Conservation (phyloP, 1,140 invertebrate genomes). For the Radopholus similis region DNA sequence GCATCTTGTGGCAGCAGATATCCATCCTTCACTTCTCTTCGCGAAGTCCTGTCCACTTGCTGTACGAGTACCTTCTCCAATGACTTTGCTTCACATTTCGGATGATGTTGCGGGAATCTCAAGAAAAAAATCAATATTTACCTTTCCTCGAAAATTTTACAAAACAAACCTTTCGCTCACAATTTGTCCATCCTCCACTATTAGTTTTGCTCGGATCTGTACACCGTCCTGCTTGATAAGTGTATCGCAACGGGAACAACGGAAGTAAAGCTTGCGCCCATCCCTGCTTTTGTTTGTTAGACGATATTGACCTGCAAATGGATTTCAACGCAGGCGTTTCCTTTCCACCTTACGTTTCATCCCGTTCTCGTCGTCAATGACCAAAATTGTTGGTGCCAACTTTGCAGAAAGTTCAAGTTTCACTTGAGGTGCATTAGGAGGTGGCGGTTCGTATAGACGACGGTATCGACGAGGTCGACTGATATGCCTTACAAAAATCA, state of each 20-base stretch:
- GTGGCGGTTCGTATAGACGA: constrained; percentile 16
- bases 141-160: not conserved
- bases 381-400: constrained; percentile 40
- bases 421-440: constrained; percentile 14
- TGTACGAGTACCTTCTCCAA: constrained; percentile 40
- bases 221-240: constrained; percentile 39
- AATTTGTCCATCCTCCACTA: constrained; percentile 31
- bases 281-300: constrained; percentile 39
- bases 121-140: not conserved
- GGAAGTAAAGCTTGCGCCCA: constrained; percentile 45
- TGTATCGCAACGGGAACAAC: constrained; percentile 44
- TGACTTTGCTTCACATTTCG: constrained; percentile 34
- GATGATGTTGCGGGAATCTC: constrained; percentile 42
- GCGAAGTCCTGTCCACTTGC: constrained; percentile 38
- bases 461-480: constrained; percentile 9
- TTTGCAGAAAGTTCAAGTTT: constrained; percentile 45
- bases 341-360: too few species aligned
- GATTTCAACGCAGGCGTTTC: too few species aligned
- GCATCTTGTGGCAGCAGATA: constrained; percentile 35
- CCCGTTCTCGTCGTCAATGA: constrained; percentile 44
- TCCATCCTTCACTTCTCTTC: constrained; percentile 46
- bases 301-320: constrained; percentile 45
- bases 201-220: constrained; percentile 43
- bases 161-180: constrained; percentile 16
- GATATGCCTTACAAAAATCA: not conserved